Evolutionary conservation across 2,797 vertebrate species (phyloP), one percentile per base, ranked within the genome.

Genomic region (Glyptemys insculpta): DNA sequence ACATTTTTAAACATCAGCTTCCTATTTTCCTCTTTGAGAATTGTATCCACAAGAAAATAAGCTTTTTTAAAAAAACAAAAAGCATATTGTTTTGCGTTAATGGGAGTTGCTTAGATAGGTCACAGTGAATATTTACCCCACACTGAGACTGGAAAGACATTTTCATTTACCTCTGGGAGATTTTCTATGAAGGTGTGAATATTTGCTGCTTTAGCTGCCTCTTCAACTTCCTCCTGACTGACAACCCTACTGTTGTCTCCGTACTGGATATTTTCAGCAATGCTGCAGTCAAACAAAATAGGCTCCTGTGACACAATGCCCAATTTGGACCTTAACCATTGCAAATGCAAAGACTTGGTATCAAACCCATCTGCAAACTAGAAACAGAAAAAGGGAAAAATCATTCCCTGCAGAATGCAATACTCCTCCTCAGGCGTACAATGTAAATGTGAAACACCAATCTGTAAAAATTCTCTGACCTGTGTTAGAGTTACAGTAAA

Each of bases 281-380:
- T 98, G 91, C 96, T 98, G 91, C 98, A 98, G 96, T 98, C 98
- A 96, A 98, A 99, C 49, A 98, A 96, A 92, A 98, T 94, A 25
- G 98, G 98, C 84, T 98, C 98, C 96, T 99, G 98, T 72, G 98
- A 99, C 85, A 99, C 98, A 78, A 98, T 95, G 37, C 98, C 98
- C 86, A 98, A 74, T 52, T 98, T 97, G 85, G 98, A 97, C 81
- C 98, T 97, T 87, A 98, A 59, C 96, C 98, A 98, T 62, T 97
- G 95, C n/a, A 98, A 94, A 92, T 98, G 98, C 86, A 99, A 76
- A 78, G 49, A 96, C 94, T 87, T 98, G 53, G 96, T 97, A 86
- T 98, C 97, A 16, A 94, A 81, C 85, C 98, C 98, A 91, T 98
- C 98, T 93, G 97, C 96, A 92, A 98, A 84, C 98, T 99, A 91